A percentile compares a stretch with the other conserved stretches of the same genome.
phyloP scores from a whole-genome alignment of 1,140 invertebrate genomes.

The Meloidogyne hapla region DNA sequence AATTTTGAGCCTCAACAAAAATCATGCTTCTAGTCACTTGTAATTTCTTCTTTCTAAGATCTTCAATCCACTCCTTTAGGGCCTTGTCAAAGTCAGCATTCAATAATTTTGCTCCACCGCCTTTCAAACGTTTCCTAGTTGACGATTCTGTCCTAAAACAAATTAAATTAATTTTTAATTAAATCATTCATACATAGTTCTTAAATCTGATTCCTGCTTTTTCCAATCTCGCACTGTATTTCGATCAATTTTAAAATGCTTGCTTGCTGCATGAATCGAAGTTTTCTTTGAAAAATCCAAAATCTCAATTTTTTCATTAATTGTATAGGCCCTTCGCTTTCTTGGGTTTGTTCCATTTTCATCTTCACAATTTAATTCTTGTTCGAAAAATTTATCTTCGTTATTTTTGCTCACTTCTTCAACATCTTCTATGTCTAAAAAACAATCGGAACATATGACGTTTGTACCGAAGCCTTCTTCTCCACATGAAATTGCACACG shows the following conservation, averaged over 20 bases:
- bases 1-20: not conserved
- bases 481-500: too few relatives aligned
- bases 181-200: not conserved
- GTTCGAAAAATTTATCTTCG: too few relatives aligned
- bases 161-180: too few relatives aligned
- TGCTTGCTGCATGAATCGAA: not conserved
- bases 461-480: too few relatives aligned
- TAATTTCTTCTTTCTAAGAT: slow-evolving; percentile 15
- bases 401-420: too few relatives aligned
- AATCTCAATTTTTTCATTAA: too few relatives aligned
- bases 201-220: not conserved
- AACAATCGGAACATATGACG: too few relatives aligned
- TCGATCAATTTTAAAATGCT: not conserved
- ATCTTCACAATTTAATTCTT: too few relatives aligned
- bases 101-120: not conserved
- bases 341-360: too few relatives aligned
- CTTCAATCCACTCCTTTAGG: not conserved
- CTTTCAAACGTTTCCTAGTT: not conserved
- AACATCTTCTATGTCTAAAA: too few relatives aligned
- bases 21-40: slow-evolving; percentile 12
- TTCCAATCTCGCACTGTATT: not conserved
- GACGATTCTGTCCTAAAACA: not conserved
- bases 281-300: not conserved
- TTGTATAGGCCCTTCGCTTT: too few relatives aligned
- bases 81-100: slow-evolving; percentile 6